Conservation (phyloP, 2,113 vertebrate genomes). For the Tympanuchus pallidicinctus region DNA sequence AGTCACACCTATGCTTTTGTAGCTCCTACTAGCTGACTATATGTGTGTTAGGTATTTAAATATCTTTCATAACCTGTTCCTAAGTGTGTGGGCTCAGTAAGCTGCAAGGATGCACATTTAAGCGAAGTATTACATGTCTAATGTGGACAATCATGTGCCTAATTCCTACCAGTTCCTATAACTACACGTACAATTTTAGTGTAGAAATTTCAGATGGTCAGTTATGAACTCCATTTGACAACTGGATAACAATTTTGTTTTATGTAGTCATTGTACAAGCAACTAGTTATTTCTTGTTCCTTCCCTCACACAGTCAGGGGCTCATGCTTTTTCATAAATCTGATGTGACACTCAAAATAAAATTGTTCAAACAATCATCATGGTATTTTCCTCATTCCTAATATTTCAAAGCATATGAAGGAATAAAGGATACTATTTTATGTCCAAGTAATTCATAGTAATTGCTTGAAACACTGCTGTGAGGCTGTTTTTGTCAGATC, state of each 20-base stretch:
- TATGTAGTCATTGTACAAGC: background rate
- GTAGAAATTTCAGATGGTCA: background rate
- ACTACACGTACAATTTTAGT: background rate
- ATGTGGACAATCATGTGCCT: background rate
- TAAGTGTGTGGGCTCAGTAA: background rate
- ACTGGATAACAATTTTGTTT: background rate
- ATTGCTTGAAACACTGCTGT: background rate
- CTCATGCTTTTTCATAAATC: background rate
- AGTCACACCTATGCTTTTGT: background rate
- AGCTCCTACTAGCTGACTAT: background rate
- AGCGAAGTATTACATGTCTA: background rate
- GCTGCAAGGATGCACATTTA: background rate
- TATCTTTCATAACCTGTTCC: background rate
- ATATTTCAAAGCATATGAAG: background rate
- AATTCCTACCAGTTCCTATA: background rate
- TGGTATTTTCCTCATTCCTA: constrained; percentile 1
- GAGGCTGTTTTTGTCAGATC: background rate
- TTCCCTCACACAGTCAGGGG: background rate
- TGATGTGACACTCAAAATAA: background rate
- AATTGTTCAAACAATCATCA: background rate
- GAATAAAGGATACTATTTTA: background rate
- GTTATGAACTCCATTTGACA: background rate
- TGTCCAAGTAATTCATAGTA: background rate
- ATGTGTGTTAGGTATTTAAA: background rate
- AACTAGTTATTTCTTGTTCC: background rate